A percentile compares a stretch with the other conserved stretches of the same genome.
phyloP scores from a whole-genome alignment of 2,113 vertebrate genomes.

The Monarcha castaneiventris region DNA sequence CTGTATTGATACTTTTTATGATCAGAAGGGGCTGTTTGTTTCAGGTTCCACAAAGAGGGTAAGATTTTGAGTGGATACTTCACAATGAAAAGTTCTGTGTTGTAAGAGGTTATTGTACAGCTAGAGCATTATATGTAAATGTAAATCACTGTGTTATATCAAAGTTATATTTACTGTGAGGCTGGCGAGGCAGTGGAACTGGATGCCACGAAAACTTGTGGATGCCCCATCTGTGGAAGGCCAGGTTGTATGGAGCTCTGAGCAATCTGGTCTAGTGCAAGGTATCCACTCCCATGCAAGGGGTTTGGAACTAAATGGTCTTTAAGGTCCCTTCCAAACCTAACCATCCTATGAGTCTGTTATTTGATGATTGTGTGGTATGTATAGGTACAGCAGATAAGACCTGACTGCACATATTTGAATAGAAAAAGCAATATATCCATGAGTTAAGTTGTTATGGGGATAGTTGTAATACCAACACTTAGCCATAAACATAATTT shows the following conservation, averaged over 20 bases:
- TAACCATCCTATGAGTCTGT: neutral
- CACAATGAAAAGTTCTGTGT: neutral
- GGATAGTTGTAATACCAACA: neutral
- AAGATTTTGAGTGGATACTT: neutral
- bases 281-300: neutral
- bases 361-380: neutral
- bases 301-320: neutral
- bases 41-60: neutral
- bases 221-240: neutral
- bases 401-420: neutral
- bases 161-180: neutral
- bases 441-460: neutral
- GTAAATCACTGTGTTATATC: neutral
- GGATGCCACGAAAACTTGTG: neutral
- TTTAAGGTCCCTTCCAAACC: neutral
- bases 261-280: neutral
- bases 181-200: neutral
- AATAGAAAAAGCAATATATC: neutral
- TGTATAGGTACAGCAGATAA: neutral
- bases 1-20: neutral
- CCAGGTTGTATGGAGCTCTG: neutral
- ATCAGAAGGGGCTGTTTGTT: neutral
- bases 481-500: neutral
- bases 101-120: neutral
- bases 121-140: neutral